A percentile compares a stretch with the other conserved stretches of the same genome.
Evolutionary conservation across 2,113 vertebrate genomes (phyloP).

Genomic region (Gopherus evgoodei): DNA sequence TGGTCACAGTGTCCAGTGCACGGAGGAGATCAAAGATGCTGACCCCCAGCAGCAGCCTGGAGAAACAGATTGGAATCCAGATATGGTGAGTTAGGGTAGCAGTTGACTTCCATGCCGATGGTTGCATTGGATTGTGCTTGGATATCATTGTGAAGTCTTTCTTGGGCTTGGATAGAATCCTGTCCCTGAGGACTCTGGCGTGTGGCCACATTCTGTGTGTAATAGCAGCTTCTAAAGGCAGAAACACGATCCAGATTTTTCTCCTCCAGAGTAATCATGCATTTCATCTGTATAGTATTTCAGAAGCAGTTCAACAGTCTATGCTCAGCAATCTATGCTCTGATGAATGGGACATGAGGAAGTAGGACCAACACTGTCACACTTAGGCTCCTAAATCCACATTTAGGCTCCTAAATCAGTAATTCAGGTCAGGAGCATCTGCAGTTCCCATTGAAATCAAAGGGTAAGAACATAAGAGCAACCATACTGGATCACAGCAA

Average conservation of each 20-base stretch:
- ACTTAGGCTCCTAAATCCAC: neutral
- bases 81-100: constrained; percentile 85
- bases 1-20: constrained; percentile 90
- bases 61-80: constrained; percentile 84
- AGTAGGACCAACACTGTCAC: neutral
- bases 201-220: neutral
- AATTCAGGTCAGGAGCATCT: rapidly evolving
- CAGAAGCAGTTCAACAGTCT: neutral
- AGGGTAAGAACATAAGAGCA: neutral
- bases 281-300: neutral
- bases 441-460: neutral
- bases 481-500: neutral
- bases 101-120: neutral
- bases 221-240: neutral
- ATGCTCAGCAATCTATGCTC: neutral
- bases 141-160: neutral
- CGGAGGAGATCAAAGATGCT: constrained; percentile 86
- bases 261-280: neutral
- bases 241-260: neutral
- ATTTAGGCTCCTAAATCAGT: rapidly evolving
- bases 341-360: neutral
- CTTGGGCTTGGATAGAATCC: neutral
- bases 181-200: neutral
- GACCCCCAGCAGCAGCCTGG: constrained; percentile 85
- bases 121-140: neutral